Base-by-base conservation (phyloP, 2,797 vertebrate genomes). In the Sebastes iracundus region DNA sequence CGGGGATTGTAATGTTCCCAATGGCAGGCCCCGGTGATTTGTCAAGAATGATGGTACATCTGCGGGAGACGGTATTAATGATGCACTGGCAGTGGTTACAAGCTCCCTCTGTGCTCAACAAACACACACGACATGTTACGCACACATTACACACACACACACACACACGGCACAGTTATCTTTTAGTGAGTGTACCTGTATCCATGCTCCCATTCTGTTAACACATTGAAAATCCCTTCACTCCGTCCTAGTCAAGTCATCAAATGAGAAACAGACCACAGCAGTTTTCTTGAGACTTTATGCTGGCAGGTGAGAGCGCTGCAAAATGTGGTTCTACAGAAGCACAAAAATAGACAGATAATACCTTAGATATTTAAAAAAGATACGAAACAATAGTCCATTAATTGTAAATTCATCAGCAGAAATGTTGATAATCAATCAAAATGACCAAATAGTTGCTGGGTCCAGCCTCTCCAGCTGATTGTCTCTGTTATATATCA, bases 21-120 rank as follows among this genome's bases (percentile, higher is more conserved):
- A 87, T 79, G 90, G 89, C 82, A 73, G 81, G 78, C 91, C 85
- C 81, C 5, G 42, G 91, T 81, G 91, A 89, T 92, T 93, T 90
- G 92, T 93, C 85, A 85, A 75, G 80, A 85, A 83, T 67, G 87
- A 90, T 62, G 88, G 88, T 87, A 81, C 90, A 88, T 90, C 82
- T 89, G 90, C 67, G 55, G 86, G 75, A 91, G 72, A 87, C 60
- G 23, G 56, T 86, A 88, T 92, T 92, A 94, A 93, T 89, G 87
- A 93, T 88, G 88, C 81, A 73, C 86, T 74, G 83, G 77, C 84
- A n/a, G 38, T 8, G 59, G 76, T 77, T 88, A 81, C 84, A 80
- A 84, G 86, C 83, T 86, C 80, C 77, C 73, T 65, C 55, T 67
- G 68, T 49, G 73, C 70, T 59, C 65, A 35, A 72, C 74, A 56